Base-by-base conservation (phyloP, 2,888 invertebrate genomes). In the Drosophila neotestacea region DNA sequence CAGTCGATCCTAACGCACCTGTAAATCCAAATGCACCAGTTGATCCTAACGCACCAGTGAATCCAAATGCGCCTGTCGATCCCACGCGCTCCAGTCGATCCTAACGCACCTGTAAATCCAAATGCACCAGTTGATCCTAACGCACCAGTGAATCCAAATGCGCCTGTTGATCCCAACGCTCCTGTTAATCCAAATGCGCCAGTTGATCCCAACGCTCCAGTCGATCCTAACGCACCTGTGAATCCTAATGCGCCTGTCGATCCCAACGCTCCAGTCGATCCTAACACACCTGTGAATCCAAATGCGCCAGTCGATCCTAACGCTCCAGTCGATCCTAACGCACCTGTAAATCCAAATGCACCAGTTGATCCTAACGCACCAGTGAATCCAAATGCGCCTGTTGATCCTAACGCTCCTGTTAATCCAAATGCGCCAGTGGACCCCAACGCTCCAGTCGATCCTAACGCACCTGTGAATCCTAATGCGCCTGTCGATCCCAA, bases 311-410 rank as follows among this genome's bases (percentile, higher is more conserved):
- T 61, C 0, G 56, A 76, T 4, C 76, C 76, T 0, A 77, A 63
- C 10, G 65, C 72, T 0, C 62, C 77, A 28, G 50, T 46, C 0
- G 58, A 73, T 1, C 75, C 79, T 0, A 77, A 64, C 0, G 44
- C 59, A 0, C 62, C 78, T 1, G 65, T 58, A 0, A n/a, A 64
- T 7, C 73, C 79, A 0, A 77, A 48, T 0, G 56, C 63, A 5
- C 80, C 81, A 11, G 47, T 56, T 0, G 61, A 77, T 1, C 68
- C 75, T 0, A 79, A 55, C 0, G 59, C 62, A 0, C 72, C 79
- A n/a, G 30, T 61, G 0, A 59, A 77, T 4, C 73, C 71, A 0
- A 63, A 63, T 0, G 60, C 68, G 1, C 66, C 79, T 7, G 58
- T 59, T 0, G 60, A 51, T 0, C 71, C 76, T 0, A 73, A 64